Evolutionary conservation across 2,113 vertebrate genomes (phyloP).

Genomic region (Carassius auratus): DNA sequence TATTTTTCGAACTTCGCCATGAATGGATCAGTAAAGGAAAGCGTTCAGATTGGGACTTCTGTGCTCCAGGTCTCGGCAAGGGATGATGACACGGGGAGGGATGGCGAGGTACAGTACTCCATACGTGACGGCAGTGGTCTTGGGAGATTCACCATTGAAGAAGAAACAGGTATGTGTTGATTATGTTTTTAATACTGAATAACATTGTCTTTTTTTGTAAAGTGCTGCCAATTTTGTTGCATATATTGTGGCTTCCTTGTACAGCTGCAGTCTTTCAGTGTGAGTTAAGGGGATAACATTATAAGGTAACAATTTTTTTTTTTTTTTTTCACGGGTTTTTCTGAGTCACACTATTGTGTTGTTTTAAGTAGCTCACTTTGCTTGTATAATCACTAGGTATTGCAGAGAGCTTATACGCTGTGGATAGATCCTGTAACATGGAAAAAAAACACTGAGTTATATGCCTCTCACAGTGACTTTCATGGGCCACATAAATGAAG

Average conservation of each 20-base stretch:
- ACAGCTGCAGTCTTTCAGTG: neutral
- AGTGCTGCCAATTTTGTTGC: neutral
- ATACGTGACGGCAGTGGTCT: constrained; percentile 94
- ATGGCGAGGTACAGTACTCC: constrained; percentile 94
- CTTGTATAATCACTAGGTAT: neutral
- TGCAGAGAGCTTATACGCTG: neutral
- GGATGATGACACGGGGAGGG: constrained; percentile 89
- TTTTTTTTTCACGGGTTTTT: too few species aligned
- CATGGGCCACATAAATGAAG: neutral
- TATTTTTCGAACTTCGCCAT: constrained; percentile 91
- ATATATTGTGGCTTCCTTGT: neutral
- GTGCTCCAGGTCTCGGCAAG: constrained; percentile 86
- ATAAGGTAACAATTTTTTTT: too few species aligned
- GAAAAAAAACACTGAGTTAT: neutral
- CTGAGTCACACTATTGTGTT: neutral
- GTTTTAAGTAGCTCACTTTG: neutral
- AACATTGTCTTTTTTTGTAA: neutral
- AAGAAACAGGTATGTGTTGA: constrained; percentile 88
- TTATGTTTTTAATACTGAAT: neutral
- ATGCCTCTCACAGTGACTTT: constrained; percentile 3
- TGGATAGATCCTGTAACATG: neutral
- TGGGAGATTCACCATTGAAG: constrained; percentile 92
- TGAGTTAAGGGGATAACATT: neutral
- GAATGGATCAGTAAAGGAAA: constrained; percentile 88
- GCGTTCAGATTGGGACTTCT: constrained; percentile 87